phyloP scores from a whole-genome alignment of 1,140 invertebrate genomes.

The Scaptomyza graminum region DNA sequence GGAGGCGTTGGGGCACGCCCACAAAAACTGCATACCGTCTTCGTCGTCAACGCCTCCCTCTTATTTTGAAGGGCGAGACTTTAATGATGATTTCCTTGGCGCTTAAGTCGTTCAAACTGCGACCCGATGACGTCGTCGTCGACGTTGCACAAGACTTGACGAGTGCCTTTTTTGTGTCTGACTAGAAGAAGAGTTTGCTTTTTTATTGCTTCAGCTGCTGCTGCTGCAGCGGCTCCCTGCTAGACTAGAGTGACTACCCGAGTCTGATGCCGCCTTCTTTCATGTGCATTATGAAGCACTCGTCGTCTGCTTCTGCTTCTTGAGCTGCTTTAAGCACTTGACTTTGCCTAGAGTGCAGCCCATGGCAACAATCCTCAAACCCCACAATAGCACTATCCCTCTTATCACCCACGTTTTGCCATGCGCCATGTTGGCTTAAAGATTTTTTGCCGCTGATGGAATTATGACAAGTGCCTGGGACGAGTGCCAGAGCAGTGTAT shows the following conservation, averaged over 20 bases:
- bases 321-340: slow-evolving; percentile 81
- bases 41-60: slow-evolving; percentile 29
- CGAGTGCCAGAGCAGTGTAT: slow-evolving; percentile 35
- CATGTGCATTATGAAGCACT: slow-evolving; percentile 78
- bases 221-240: neutral
- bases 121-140: slow-evolving; percentile 42
- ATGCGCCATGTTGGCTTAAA: slow-evolving; percentile 64
- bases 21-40: slow-evolving; percentile 41
- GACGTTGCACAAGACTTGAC: slow-evolving; percentile 58
- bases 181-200: slow-evolving; percentile 47
- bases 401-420: neutral
- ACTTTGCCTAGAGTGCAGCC: slow-evolving; percentile 63
- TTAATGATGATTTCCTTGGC: slow-evolving; percentile 83
- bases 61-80: slow-evolving; percentile 56
- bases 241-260: slow-evolving; percentile 32
- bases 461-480: slow-evolving; percentile 67
- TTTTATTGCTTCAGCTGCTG: slow-evolving; percentile 36
- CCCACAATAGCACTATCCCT: neutral
- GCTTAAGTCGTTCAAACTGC: slow-evolving; percentile 81
- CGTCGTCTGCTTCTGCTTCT: slow-evolving; percentile 47
- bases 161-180: slow-evolving; percentile 80
- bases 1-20: slow-evolving; percentile 25
- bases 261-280: slow-evolving; percentile 51
- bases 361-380: slow-evolving; percentile 18
- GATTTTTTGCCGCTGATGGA: slow-evolving; percentile 69